Conservation (phyloP, 2,113 vertebrate species). For the Proterorhinus semilunaris region DNA sequence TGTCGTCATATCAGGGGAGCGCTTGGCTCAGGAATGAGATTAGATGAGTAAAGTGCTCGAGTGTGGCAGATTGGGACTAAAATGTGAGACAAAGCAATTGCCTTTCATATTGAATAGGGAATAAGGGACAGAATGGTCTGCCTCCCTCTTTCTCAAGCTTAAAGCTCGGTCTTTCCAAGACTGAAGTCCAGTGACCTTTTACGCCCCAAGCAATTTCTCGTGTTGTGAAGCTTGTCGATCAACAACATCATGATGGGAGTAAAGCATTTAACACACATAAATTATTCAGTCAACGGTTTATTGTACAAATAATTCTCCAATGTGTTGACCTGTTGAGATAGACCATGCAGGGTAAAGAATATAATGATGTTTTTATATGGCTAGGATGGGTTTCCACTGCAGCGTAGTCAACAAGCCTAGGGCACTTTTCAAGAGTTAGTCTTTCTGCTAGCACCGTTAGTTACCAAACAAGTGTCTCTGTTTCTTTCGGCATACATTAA, state of each 20-base stretch:
- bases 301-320: neutral
- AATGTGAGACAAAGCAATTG: constrained; percentile 79
- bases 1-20: constrained; percentile 48
- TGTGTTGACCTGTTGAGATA: neutral
- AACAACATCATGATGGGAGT: constrained; percentile 10
- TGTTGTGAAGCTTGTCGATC: constrained; percentile 26
- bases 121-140: constrained; percentile 69
- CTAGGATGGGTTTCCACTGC: too few relatives aligned
- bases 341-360: too few relatives aligned
- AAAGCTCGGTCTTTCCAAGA: constrained; percentile 50
- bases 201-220: constrained; percentile 22
- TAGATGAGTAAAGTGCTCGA: constrained; percentile 64
- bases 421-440: too few relatives aligned
- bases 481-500: too few relatives aligned
- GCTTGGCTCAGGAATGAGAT: constrained; percentile 58
- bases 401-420: too few relatives aligned
- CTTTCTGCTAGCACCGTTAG: too few relatives aligned
- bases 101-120: constrained; percentile 81
- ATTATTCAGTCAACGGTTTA: neutral
- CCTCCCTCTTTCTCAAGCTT: constrained; percentile 20
- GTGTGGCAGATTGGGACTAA: constrained; percentile 70
- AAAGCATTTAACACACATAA: neutral
- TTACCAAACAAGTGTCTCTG: too few relatives aligned
- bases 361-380: too few relatives aligned
- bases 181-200: constrained; percentile 48